Base-by-base conservation (phyloP, 2,797 vertebrate genomes). In the Spinibarbus caldwelli region DNA sequence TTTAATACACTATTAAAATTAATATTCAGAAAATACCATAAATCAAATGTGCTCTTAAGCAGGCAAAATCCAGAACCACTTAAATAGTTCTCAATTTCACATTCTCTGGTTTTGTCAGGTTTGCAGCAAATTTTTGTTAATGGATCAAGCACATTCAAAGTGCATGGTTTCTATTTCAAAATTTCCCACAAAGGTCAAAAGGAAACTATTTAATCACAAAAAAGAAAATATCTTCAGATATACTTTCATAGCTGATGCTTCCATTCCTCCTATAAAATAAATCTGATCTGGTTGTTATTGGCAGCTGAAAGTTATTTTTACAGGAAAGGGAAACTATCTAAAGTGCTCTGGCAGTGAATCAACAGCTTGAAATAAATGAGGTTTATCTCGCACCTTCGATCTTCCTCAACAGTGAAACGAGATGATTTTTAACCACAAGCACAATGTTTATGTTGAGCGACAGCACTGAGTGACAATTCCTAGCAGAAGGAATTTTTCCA, bases 311-410 rank as follows among this genome's bases (percentile, higher is more conserved):
- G 62, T 70, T 34, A 71, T 81, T 88, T 83, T 87, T 80, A 71
- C 54, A 31, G 38, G 70, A 82, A 54, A 43, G 52, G 79, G 82
- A 88, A 89, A 85, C 67, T 71, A 87, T 88, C 54, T 85, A 77
- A 89, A 89, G 81, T 85, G 78, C 84, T 89, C 78, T 89, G 84
- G 72, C 78, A 87, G 68, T 41, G 54, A 6, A n/a, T 87, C 52
- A 38, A 23, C 12, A 5, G 23, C 5, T 21, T 29, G 15, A 11
- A 79, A 85, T 64, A 26, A 78, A 41, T 57, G 8, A 7, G 52
- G 15, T 64, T 85, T 23, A 76, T 76, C 68, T 75, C 14, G 14
- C 34, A 80, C 47, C 23, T 81, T 41, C 14, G 17, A 70, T 52
- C 29, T 19, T 54, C 31, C 47, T 52, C 23, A 21, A 49, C 5